Conservation (phyloP, 1,140 invertebrate species). For the Streblospio benedicti region DNA sequence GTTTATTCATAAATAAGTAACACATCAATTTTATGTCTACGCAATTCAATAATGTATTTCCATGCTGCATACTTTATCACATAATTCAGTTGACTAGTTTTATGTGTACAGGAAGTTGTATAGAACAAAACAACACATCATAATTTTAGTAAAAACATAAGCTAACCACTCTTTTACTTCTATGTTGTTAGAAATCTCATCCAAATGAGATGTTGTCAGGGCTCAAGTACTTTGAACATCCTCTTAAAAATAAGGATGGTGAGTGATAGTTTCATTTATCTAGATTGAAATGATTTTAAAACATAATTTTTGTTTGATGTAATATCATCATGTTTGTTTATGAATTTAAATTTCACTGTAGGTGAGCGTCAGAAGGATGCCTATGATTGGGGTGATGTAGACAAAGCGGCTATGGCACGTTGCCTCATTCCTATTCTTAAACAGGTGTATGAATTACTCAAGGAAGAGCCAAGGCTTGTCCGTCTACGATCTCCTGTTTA, state of each 20-base stretch:
- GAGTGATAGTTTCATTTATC: slow-evolving; percentile 1
- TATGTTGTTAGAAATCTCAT: slow-evolving; percentile 42
- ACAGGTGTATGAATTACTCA: slow-evolving; percentile 36
- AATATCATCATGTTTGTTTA: too few relatives aligned
- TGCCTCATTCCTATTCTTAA: slow-evolving; percentile 46
- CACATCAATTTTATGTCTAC: neutral
- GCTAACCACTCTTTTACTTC: too few relatives aligned
- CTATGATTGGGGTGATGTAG: slow-evolving; percentile 52
- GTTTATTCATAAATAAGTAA: neutral
- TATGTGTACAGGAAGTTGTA: too few relatives aligned
- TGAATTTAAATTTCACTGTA: too few relatives aligned
- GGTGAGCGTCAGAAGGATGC: too few relatives aligned
- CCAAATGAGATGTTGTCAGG: slow-evolving; percentile 53
- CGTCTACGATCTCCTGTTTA: slow-evolving; percentile 51
- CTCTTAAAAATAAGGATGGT: slow-evolving; percentile 34
- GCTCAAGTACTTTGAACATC: slow-evolving; percentile 51
- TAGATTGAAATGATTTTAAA: neutral
- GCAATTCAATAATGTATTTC: too few relatives aligned
- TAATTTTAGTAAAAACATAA: too few relatives aligned
- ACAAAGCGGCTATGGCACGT: slow-evolving; percentile 44
- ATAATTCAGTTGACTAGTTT: neutral
- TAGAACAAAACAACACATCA: too few relatives aligned
- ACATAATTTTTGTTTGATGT: neutral
- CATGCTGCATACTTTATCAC: too few relatives aligned
- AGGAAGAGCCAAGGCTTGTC: slow-evolving; percentile 48